phyloP scores from a whole-genome alignment of 2,797 vertebrate genomes.

The Carapus acus region DNA sequence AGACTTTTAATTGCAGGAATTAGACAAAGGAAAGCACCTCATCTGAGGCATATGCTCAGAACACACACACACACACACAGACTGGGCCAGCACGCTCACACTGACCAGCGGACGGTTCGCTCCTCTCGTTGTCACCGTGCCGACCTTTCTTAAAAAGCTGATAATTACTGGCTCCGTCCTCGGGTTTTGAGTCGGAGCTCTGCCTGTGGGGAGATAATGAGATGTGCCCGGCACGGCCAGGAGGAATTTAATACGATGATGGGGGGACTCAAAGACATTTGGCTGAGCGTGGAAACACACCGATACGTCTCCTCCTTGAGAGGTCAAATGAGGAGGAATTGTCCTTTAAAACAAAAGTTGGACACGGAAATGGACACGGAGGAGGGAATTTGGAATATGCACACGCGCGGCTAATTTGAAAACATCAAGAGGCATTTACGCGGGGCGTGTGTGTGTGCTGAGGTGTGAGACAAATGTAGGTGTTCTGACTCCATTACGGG shows the following conservation, averaged over 20 bases:
- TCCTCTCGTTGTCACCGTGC: slow-evolving; percentile 30
- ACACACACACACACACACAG: background rate
- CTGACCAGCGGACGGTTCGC: slow-evolving; percentile 39
- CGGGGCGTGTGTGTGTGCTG: slow-evolving; percentile 10
- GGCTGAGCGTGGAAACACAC: slow-evolving; percentile 29
- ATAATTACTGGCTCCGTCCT: slow-evolving; percentile 59
- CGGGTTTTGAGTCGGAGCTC: slow-evolving; percentile 43
- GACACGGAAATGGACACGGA: slow-evolving; percentile 12
- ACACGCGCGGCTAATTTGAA: slow-evolving; percentile 35
- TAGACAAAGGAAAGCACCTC: slow-evolving; percentile 46
- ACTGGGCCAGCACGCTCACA: slow-evolving; percentile 18
- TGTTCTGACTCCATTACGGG: background rate
- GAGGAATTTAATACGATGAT: slow-evolving; percentile 65
- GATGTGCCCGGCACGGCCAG: slow-evolving; percentile 21
- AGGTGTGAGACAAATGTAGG: slow-evolving; percentile 51
- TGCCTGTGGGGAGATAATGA: slow-evolving; percentile 62
- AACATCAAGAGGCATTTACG: slow-evolving; percentile 1
- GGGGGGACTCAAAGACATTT: slow-evolving; percentile 56
- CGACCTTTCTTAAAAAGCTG: slow-evolving; percentile 60
- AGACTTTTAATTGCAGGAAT: slow-evolving; percentile 60
- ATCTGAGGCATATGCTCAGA: background rate
- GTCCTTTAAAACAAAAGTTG: slow-evolving; percentile 39
- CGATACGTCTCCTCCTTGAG: slow-evolving; percentile 21
- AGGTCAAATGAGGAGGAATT: slow-evolving; percentile 5
- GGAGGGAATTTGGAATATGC: slow-evolving; percentile 36